Evolutionary conservation across 2,888 invertebrate genomes (phyloP), one percentile per base, ranked within the genome.

Genomic region (Trimorus sp.): DNA sequence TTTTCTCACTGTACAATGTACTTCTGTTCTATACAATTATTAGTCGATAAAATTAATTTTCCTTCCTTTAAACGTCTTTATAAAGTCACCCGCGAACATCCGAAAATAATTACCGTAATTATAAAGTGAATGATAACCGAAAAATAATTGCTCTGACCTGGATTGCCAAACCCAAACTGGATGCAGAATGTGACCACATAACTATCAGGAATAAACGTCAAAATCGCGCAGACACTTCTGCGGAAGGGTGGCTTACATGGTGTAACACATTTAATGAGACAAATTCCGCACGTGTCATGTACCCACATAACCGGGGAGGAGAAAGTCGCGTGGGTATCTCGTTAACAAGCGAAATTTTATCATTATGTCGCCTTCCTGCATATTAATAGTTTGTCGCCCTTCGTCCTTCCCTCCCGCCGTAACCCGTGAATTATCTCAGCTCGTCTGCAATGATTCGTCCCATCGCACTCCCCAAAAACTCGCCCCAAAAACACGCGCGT

Each of bases 251-350:
- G 75, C 71, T 75, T 75, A 80, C 75, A 71, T 56, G 75, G 56
- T 80, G 75, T 76, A 75, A 80, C 66, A 76, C 70, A 76, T 73
- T 56, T 81, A 81, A 81, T 71, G 76, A 81, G 76, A 81, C 66
- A 76, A 81, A 81, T 81, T 81, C 80, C 80, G 11, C 45, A 71
- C 71, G 71, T 40, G 66, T 70, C 80, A 49, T 62, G 40, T 62
- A 68, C 71, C 71, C 62, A 71, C 71, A 37, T 81, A 81, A 70
- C 71, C 60, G 58, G 59, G 75, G 80, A 80, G 80, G 65, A 70
- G 71, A 66, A 71, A 63, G 70, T 40, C 26, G 54, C 69, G 80
- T 75, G 68, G 80, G 71, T 71, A 76, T 66, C 68, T 81, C 68
- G 76, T 76, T 81, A 81, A 76, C 71, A 71, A 76, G 80, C 80